Base-by-base conservation (phyloP, 2,888 invertebrate species). In the Drosophila prostipennis region DNA sequence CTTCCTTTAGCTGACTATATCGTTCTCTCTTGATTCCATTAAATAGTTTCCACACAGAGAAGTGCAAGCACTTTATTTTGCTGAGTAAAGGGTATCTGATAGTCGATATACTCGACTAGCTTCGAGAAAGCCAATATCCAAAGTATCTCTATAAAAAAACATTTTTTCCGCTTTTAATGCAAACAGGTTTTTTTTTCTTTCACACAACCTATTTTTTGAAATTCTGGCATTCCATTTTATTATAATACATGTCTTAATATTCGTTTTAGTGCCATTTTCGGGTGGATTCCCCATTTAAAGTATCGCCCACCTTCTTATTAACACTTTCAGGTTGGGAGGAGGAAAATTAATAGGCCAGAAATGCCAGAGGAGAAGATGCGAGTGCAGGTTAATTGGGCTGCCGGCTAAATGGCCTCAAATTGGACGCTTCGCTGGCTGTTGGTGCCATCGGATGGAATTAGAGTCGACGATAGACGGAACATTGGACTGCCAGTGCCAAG, bases 401-500 rank as follows among this genome's bases (percentile, higher is more conserved):
- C 51, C 49, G 74, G 67, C 58, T 76, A 78, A 82, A 73, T 78
- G 76, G 58, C 64, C 71, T 64, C 52, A 59, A 83, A 80, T 72
- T 73, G 79, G 69, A 75, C 60, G 75, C 71, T 67, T 60, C 68
- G 76, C 51, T 81, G 68, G 58, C 42, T 16, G 37, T 19, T 23
- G 37, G 49, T 29, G 40, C 52, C 43, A 23, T 32, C 37, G 16
- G 7, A n/a, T 46, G 52, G 45, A 29, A 70, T 69, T 69, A 69
- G 59, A 65, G n/a, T 11, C 26, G 55, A 59, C 61, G 48, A 63
- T 36, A 45, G 67, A 67, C 29, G 64, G 61, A 45, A 60, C 19
- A 45, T 29, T 60, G 43, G 60, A 29, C 2, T 19, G 19, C 19
- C 19, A 19, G 26, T 6, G 26, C 8, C 60, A 60, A 43, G 61